These are phyloP conservation scores for Leptonema lineaticorne DNA, from an alignment of 1,140 invertebrate genomes.

Conservation along the genomic window DNA sequence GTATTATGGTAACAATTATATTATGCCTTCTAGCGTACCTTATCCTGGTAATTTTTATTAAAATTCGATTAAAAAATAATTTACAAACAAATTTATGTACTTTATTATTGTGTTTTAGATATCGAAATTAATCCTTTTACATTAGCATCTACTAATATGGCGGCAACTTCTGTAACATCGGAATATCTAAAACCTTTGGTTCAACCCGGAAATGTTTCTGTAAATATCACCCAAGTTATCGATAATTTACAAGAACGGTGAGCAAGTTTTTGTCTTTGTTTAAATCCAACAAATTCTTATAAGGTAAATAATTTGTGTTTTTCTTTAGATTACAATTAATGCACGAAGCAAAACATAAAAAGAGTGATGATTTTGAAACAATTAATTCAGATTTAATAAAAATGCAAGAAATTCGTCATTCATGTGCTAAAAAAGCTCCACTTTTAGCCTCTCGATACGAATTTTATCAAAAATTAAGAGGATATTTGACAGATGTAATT, in stretches of 20 bases:
- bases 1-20: constrained; percentile 32
- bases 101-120: constrained; percentile 17
- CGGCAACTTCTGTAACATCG: constrained; percentile 37
- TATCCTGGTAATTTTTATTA: constrained; percentile 17
- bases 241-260: constrained; percentile 43
- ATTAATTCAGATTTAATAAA: constrained; percentile 60
- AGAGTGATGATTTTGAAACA: constrained; percentile 54
- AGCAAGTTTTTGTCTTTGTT: not conserved
- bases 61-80: not conserved
- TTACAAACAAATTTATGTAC: constrained; percentile 9
- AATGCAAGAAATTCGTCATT: constrained; percentile 61
- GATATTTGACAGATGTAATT: constrained; percentile 94
- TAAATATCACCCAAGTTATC: constrained; percentile 44
- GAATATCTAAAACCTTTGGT: constrained; percentile 46
- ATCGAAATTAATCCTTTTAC: constrained; percentile 50
- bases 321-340: constrained; percentile 46
- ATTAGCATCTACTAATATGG: constrained; percentile 42
- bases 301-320: not conserved
- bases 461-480: constrained; percentile 94
- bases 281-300: not conserved
- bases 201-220: constrained; percentile 19
- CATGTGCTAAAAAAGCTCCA: constrained; percentile 64
- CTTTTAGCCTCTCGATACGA: constrained; percentile 75
- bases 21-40: constrained; percentile 21
- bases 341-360: constrained; percentile 61